Percentiles rank a stretch among this genome's conserved stretches.
Conservation (phyloP, 2,888 invertebrate genomes). For the Hydrotaea cyrtoneurina region DNA sequence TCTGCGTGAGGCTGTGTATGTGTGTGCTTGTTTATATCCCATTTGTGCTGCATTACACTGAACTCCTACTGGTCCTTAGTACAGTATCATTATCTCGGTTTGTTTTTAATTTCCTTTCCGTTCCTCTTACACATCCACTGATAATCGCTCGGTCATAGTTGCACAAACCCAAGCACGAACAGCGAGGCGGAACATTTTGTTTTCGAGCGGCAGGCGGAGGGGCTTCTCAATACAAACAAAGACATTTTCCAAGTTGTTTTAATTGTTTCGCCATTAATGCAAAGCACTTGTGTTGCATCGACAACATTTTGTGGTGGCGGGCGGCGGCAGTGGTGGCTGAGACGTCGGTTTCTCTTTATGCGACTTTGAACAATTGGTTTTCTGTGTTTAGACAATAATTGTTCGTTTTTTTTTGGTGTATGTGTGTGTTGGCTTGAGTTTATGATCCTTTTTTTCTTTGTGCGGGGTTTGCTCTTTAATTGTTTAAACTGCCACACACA, state of each 20-base stretch:
- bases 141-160: too few relatives aligned
- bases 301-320: background rate
- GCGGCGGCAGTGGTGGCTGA: background rate
- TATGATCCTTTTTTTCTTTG: background rate
- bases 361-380: background rate
- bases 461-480: background rate
- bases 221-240: constrained; percentile 30
- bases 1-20: background rate
- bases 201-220: too few relatives aligned
- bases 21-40: background rate
- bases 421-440: background rate
- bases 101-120: background rate
- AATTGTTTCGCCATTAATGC: constrained; percentile 44
- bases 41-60: constrained; percentile 36
- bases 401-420: background rate
- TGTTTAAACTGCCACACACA: constrained; percentile 1
- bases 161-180: too few relatives aligned
- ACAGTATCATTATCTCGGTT: constrained; percentile 45
- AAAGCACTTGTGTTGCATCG: constrained; percentile 16
- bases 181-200: too few relatives aligned
- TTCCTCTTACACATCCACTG: background rate
- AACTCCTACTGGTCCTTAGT: constrained; percentile 19
- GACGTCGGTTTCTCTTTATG: background rate
- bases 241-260: constrained; percentile 39
- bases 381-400: constrained; percentile 8